Evolutionary conservation across 2,888 invertebrate species (phyloP).

Genomic region (Pristionchus fissidentatus): DNA sequence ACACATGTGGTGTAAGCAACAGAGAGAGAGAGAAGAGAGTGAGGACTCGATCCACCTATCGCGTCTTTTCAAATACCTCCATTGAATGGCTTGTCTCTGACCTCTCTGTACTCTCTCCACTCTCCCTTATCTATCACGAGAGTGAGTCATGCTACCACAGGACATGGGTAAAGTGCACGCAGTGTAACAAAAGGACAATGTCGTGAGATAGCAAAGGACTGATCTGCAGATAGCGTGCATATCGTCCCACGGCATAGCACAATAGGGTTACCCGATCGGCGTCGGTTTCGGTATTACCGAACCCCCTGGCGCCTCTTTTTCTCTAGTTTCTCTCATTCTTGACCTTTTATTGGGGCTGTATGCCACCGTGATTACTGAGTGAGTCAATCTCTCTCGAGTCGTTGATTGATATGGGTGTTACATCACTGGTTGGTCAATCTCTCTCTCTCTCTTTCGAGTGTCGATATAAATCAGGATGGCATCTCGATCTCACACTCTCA

Average conservation of each 20-base stretch:
- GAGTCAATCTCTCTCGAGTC: neutral
- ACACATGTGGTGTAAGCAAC: conserved; percentile 19
- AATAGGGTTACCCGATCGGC: too few relatives aligned
- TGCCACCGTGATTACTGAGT: neutral
- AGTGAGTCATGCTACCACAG: too few relatives aligned
- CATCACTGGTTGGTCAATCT: too few relatives aligned
- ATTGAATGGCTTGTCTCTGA: conserved; percentile 4
- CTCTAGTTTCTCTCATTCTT: neutral
- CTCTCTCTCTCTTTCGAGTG: neutral
- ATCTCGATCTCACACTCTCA: conserved; percentile 8
- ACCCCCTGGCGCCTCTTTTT: neutral
- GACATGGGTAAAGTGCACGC: too few relatives aligned
- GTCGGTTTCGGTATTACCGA: too few relatives aligned
- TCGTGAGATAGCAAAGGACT: too few relatives aligned
- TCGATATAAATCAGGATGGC: neutral
- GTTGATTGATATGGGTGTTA: conserved; percentile 15
- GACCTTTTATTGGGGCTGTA: neutral
- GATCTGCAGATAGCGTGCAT: too few relatives aligned
- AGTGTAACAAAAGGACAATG: too few relatives aligned
- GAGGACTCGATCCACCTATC: neutral
- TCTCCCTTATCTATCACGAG: too few relatives aligned
- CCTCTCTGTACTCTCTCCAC: conserved; percentile 8
- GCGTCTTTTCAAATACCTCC: neutral
- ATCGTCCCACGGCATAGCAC: neutral
- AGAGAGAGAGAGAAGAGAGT: conserved; percentile 15